phyloP scores from a whole-genome alignment of 2,113 vertebrate genomes.

The Cnemophilus loriae region DNA sequence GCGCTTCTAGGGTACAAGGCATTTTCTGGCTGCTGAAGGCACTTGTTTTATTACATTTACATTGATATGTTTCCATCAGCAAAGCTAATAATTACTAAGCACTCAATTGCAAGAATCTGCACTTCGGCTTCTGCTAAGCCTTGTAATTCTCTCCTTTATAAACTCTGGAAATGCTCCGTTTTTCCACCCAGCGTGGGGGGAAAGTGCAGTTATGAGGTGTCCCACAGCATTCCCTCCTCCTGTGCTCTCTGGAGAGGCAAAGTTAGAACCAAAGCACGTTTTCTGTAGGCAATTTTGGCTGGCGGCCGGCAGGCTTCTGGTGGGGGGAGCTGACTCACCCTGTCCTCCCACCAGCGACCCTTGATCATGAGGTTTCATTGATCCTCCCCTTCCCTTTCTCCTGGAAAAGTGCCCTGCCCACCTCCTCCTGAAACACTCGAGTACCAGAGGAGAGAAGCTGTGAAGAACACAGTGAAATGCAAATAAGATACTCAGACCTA shows the following conservation, averaged over 20 bases:
- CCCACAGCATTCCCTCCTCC: not conserved
- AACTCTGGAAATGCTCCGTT: not conserved
- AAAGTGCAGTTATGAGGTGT: not conserved
- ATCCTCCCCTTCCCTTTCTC: not conserved
- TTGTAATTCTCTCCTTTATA: not conserved
- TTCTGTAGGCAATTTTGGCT: not conserved
- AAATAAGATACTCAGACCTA: conserved; percentile 18
- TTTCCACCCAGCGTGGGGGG: not conserved
- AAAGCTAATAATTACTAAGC: conserved; percentile 30
- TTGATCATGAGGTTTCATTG: not conserved
- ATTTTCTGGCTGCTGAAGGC: not conserved
- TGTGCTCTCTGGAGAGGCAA: not conserved
- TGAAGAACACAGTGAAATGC: not conserved
- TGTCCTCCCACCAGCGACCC: not conserved
- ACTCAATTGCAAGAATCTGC: not conserved
- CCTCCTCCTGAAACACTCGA: not conserved
- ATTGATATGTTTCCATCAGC: not conserved
- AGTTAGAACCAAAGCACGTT: not conserved
- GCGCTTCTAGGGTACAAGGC: not conserved
- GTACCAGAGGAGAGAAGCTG: not conserved
- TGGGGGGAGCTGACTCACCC: not conserved
- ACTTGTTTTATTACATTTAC: conserved; percentile 13
- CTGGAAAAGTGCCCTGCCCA: not conserved
- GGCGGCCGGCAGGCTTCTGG: rapidly evolving
- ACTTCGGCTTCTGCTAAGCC: conserved; percentile 31